Percentiles rank a stretch among this genome's conserved stretches.
These are phyloP conservation scores for Drosophila pachea DNA, from an alignment of 1,140 invertebrate species.

Conservation along the genomic window DNA sequence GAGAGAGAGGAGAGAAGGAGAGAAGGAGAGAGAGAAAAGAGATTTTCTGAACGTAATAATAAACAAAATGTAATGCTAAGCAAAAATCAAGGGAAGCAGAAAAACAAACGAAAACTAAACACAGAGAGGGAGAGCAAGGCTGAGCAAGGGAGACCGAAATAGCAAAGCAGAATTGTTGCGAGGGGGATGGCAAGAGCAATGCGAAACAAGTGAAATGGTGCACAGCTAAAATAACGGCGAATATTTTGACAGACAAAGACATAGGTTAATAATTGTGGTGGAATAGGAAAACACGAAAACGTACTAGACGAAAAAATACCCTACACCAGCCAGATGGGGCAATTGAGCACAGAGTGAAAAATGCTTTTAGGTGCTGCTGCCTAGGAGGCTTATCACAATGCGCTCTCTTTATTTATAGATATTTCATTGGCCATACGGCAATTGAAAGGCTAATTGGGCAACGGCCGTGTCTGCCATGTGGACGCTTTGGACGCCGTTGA, in stretches of 20 bases:
- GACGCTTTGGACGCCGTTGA: not conserved
- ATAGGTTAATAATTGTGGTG: slow-evolving; percentile 35
- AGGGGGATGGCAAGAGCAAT: slow-evolving; percentile 4
- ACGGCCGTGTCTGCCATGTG: no score
- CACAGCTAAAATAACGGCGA: slow-evolving; percentile 25
- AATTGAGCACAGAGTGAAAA: not conserved
- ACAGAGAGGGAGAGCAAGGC: not conserved
- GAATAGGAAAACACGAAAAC: not conserved
- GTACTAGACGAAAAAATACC: not conserved
- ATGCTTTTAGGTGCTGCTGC: no score
- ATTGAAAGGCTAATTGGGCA: not conserved
- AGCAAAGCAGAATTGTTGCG: not conserved
- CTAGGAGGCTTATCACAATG: no score
- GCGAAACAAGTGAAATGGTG: slow-evolving; percentile 15
- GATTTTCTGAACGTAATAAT: slow-evolving; percentile 15
- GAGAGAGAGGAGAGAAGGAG: not conserved
- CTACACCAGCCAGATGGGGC: not conserved
- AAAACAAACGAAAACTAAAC: slow-evolving; percentile 20
- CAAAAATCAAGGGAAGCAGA: slow-evolving; percentile 43
- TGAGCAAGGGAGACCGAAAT: not conserved
- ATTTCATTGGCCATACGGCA: no score
- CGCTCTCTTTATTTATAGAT: no score
- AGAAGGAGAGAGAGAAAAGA: not conserved
- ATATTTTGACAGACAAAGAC: slow-evolving; percentile 34
- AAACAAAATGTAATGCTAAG: slow-evolving; percentile 31